Evolutionary conservation across 2,113 vertebrate genomes (phyloP), one percentile per base, ranked within the genome.

Genomic region (Callionymus lyra): DNA sequence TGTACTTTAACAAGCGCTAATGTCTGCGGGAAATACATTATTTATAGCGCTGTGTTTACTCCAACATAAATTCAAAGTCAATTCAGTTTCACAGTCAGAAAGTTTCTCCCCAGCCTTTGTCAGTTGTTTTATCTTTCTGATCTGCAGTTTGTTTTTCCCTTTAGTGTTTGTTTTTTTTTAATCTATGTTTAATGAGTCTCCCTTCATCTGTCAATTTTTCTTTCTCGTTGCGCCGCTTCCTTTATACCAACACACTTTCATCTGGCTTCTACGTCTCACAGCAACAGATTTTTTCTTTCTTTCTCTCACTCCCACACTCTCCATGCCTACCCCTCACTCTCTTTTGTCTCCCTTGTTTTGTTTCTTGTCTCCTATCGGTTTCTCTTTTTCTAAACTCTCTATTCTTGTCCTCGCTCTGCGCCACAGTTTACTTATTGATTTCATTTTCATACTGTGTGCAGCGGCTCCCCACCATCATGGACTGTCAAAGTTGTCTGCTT

Each of bases 381-480:
- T 56, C n/a, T 46, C n/a, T 47, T 37, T 48, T 44, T 59, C 19
- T 27, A 41, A 44, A 35, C 2, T 27, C 19, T 38, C 32, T 27
- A 27, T 59, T 41, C 31, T 52, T 47, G 59, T 32, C 53, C 53
- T 34, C 9, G 0, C 42, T 51, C 12, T 18, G 41, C 38, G 31
- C 42, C 6, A 9, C 57, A 50, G 61, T 54, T 53, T 54, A 63
- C 54, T 40, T 70, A 75, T 79, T 63, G 73, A 79, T 81, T 79
- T 63, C 40, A 72, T 81, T 73, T 81, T 72, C 69, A 72, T 77
- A 68, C 62, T 50, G 54, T 64, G 62, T 55, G 52, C 45, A 62
- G 66, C 65, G 57, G 44, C 56, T 63, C 59, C 48, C 52, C 47
- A 8, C 45, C 14, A 33, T 66, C 68, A 69, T 69, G 67, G 69